phyloP scores from a whole-genome alignment of 2,113 vertebrate genomes.

The Aleadryas rufinucha region DNA sequence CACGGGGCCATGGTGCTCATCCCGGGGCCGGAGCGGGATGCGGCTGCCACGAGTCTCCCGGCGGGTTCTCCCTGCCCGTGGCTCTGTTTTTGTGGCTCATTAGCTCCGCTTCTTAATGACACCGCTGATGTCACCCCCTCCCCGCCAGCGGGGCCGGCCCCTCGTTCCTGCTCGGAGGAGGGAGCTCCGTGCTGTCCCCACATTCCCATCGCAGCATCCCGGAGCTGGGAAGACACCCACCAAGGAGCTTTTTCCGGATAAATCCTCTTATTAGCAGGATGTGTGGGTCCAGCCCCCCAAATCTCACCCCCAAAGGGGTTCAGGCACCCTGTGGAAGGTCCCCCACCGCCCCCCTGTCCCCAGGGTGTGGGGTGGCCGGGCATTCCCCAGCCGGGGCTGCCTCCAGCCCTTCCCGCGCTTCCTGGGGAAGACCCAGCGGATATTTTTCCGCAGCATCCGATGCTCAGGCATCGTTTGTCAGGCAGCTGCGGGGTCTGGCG shows the following conservation, averaged over 20 bases:
- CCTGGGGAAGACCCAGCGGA: background rate
- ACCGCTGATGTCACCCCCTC: background rate
- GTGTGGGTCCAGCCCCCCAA: rapidly evolving
- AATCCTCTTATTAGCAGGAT: background rate
- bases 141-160: background rate
- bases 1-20: rapidly evolving
- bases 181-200: background rate
- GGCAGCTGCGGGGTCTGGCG: background rate
- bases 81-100: background rate
- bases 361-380: rapidly evolving
- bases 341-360: rapidly evolving
- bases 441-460: background rate
- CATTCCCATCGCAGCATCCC: background rate
- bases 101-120: background rate
- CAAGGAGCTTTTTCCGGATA: background rate
- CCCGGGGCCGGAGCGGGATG: background rate
- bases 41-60: background rate
- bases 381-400: rapidly evolving
- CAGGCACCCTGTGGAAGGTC: background rate
- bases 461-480: background rate
- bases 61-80: background rate
- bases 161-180: rapidly evolving
- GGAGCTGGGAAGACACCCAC: background rate
- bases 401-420: background rate
- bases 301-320: background rate